Evolutionary conservation across 2,888 invertebrate species (phyloP).

Genomic region (Drosophila prostipennis): DNA sequence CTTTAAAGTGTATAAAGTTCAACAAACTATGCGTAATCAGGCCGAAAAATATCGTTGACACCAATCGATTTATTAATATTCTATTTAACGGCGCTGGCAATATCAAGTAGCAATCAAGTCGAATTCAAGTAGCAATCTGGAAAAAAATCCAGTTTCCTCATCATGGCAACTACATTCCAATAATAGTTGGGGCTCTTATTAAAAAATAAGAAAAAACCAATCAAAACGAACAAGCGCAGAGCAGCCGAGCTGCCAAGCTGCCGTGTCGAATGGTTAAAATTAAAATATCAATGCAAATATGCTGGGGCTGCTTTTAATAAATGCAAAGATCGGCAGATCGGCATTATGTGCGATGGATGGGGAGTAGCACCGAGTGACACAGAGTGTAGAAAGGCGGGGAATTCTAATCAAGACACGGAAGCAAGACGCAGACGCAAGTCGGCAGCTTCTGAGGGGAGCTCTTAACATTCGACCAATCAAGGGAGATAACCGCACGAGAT

Average conservation of each 20-base stretch:
- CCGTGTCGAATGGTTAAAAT: constrained; percentile 15
- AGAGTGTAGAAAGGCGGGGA: background rate
- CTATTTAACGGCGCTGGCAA: constrained; percentile 16
- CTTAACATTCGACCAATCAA: constrained; percentile 70
- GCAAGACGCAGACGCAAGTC: constrained; percentile 24
- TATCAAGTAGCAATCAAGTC: constrained; percentile 23
- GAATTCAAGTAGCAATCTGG: constrained; percentile 18
- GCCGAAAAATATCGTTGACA: background rate
- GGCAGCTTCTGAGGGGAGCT: constrained; percentile 43
- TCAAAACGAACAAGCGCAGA: constrained; percentile 33
- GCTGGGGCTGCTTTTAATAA: constrained; percentile 62
- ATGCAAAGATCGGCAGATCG: constrained; percentile 31
- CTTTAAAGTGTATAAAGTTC: constrained; percentile 4
- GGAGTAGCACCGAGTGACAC: background rate
- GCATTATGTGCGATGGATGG: background rate
- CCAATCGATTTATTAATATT: constrained; percentile 27
- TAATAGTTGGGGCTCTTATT: constrained; percentile 27
- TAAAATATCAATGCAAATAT: constrained; percentile 51
- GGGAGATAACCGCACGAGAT: constrained; percentile 56
- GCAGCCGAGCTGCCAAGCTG: background rate
- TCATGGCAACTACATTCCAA: constrained; percentile 39
- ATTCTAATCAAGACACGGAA: constrained; percentile 40
- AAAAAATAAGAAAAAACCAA: constrained; percentile 36
- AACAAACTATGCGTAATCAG: constrained; percentile 9
- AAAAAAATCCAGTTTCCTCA: constrained; percentile 24